A percentile compares a stretch with the other conserved stretches of the same genome.
Conservation (phyloP, 2,797 vertebrate genomes). For the Sebastes cheni region DNA sequence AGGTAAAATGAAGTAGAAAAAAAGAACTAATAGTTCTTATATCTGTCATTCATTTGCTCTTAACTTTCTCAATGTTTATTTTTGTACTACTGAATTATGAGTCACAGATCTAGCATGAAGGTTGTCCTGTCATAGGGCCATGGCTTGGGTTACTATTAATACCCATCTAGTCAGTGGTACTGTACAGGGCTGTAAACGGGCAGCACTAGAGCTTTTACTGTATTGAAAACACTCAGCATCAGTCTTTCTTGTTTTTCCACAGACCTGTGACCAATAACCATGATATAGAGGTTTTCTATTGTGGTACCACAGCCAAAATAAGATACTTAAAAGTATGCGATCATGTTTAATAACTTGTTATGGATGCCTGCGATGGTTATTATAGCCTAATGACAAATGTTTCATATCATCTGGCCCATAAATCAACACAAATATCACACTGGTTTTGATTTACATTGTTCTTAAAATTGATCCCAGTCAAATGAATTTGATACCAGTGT, state of each 20-base stretch:
- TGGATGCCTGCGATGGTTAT: background rate
- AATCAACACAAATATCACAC: background rate
- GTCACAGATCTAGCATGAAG: slow-evolving; percentile 65
- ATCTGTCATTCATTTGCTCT: slow-evolving; percentile 10
- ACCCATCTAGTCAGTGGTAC: slow-evolving; percentile 53
- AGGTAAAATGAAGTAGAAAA: background rate
- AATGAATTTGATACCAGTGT: background rate
- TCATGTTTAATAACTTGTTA: background rate
- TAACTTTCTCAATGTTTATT: slow-evolving; percentile 48
- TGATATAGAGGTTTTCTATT: background rate
- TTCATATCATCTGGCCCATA: background rate
- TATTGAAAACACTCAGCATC: slow-evolving; percentile 15
- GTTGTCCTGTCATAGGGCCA: slow-evolving; percentile 72
- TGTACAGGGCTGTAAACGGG: slow-evolving; percentile 38
- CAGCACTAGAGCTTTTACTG: slow-evolving; percentile 33
- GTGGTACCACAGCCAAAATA: background rate
- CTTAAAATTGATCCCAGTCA: background rate
- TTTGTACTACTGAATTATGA: slow-evolving; percentile 61
- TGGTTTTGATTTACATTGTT: background rate
- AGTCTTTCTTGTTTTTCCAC: background rate
- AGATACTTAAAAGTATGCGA: background rate
- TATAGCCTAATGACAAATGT: background rate
- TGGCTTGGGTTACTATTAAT: slow-evolving; percentile 74
- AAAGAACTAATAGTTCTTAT: background rate
- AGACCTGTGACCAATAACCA: background rate